A percentile compares a stretch with the other conserved stretches of the same genome.
These are phyloP conservation scores for Aplysia californica DNA, from an alignment of 1,140 invertebrate genomes.

Conservation along the genomic window DNA sequence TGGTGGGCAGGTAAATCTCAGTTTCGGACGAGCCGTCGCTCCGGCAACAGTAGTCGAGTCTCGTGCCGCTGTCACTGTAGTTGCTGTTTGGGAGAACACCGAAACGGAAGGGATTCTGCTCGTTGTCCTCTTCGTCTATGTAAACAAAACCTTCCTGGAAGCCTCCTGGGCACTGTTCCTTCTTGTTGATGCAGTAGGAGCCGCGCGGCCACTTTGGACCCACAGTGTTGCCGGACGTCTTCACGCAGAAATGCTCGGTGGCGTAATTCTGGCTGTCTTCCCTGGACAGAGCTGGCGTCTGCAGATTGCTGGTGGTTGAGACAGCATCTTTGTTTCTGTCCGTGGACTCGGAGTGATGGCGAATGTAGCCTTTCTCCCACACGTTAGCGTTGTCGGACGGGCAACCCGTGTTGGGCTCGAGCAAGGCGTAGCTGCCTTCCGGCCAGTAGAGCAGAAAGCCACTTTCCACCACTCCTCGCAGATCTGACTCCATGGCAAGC, in stretches of 20 bases:
- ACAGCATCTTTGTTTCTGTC: conserved; percentile 5
- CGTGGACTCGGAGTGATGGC: conserved; percentile 14
- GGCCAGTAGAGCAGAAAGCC: conserved; percentile 20
- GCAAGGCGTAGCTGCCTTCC: background rate
- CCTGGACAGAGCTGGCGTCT: background rate
- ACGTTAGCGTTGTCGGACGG: background rate
- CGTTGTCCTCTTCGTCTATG: background rate
- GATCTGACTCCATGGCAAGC: background rate
- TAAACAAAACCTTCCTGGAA: background rate
- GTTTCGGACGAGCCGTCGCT: background rate
- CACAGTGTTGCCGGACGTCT: background rate
- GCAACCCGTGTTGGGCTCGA: conserved; percentile 1
- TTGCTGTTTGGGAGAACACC: background rate
- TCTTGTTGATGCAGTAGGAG: background rate
- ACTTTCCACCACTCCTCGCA: background rate
- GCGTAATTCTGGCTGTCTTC: background rate
- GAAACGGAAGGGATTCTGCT: no score
- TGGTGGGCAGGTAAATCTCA: background rate
- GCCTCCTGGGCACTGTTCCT: background rate
- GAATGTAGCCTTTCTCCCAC: background rate
- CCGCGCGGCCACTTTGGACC: background rate
- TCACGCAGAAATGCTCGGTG: conserved; percentile 19
- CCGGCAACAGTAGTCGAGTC: background rate
- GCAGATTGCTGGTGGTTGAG: background rate
- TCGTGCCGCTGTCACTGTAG: background rate